Percentiles rank a stretch among this genome's conserved stretches.
These are phyloP conservation scores for Drosophila virilis DNA, from an alignment of 1,140 invertebrate species.

Conservation along the genomic window DNA sequence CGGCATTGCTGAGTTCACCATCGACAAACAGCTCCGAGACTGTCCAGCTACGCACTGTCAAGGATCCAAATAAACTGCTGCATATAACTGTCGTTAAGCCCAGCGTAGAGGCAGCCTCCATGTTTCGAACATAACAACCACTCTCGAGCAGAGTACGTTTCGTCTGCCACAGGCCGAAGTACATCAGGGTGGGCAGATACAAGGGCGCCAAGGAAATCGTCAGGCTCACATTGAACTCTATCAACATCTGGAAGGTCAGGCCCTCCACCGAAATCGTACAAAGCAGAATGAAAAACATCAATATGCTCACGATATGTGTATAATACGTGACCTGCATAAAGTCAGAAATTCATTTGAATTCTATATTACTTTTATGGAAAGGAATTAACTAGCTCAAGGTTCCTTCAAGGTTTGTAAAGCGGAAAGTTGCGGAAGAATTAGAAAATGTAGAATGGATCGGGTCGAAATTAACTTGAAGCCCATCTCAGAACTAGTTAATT, in stretches of 20 bases:
- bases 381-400: too few relatives aligned
- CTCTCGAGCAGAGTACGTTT: not conserved
- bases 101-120: conserved; percentile 42
- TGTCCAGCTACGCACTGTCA: conserved; percentile 27
- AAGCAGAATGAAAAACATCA: not conserved
- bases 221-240: conserved; percentile 22
- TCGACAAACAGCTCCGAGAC: conserved; percentile 53
- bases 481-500: too few relatives aligned
- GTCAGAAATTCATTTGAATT: too few relatives aligned
- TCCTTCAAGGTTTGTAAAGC: too few relatives aligned
- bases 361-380: too few relatives aligned
- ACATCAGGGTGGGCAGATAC: conserved; percentile 38
- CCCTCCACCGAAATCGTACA: not conserved
- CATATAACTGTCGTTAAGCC: conserved; percentile 57
- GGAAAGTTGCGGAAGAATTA: too few relatives aligned
- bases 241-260: not conserved
- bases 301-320: not conserved
- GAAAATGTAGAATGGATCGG: too few relatives aligned
- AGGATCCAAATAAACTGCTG: conserved; percentile 19
- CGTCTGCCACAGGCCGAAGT: conserved; percentile 25
- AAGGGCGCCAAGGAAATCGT: conserved; percentile 37
- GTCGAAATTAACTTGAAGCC: too few relatives aligned
- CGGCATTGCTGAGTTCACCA: not conserved
- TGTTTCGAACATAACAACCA: conserved; percentile 38
- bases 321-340: conserved; percentile 29